Conservation (phyloP, 2,888 invertebrate genomes). For the Harpalus rufipes region DNA sequence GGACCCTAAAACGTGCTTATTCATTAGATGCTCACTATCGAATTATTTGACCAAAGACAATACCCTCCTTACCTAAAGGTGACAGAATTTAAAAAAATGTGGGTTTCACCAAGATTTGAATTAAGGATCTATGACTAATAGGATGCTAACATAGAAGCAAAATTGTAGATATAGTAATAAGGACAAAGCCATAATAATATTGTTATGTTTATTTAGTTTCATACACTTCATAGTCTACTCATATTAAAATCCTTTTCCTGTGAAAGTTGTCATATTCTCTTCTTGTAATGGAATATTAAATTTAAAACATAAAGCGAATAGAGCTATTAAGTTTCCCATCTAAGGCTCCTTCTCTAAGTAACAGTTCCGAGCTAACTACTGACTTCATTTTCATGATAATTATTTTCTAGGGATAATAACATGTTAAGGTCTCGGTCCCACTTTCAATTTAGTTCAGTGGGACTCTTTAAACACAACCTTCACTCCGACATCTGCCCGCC, state of each 20-base stretch:
- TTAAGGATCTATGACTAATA: too few relatives aligned
- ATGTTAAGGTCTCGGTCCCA: neutral
- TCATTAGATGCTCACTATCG: too few relatives aligned
- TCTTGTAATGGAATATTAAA: neutral
- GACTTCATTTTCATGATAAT: constrained; percentile 45
- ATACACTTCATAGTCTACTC: neutral
- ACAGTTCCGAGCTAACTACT: constrained; percentile 9
- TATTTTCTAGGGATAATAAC: constrained; percentile 61
- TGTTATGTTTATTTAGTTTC: neutral
- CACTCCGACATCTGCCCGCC: constrained; percentile 54
- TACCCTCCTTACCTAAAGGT: too few relatives aligned
- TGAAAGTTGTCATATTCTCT: neutral
- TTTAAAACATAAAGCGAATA: constrained; percentile 9
- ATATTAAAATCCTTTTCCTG: neutral
- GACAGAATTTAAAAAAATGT: too few relatives aligned
- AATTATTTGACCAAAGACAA: too few relatives aligned
- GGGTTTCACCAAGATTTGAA: too few relatives aligned
- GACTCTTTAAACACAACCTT: constrained; percentile 57
- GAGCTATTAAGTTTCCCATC: constrained; percentile 4
- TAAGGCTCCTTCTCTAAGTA: neutral
- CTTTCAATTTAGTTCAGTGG: constrained; percentile 61
- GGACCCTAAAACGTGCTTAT: too few relatives aligned
- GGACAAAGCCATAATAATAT: too few relatives aligned
- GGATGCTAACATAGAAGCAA: too few relatives aligned
- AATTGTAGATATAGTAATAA: too few relatives aligned